Evolutionary conservation across 2,888 invertebrate genomes (phyloP), one percentile per base, ranked within the genome.

Genomic region (Eupeodes latifasciatus): DNA sequence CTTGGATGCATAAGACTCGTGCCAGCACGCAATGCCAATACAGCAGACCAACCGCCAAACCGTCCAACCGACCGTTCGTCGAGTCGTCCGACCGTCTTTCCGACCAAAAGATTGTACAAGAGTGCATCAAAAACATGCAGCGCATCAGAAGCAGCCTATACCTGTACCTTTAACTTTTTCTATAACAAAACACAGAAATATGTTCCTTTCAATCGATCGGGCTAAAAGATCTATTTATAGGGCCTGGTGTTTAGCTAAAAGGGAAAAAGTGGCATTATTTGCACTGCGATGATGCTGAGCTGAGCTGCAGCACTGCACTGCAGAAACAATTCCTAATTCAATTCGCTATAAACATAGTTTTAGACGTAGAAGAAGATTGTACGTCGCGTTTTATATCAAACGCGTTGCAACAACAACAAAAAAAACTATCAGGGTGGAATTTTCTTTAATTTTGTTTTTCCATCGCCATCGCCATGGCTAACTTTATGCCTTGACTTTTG

Each of bases 201-300:
- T 81, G 64, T 40, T 61, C 55, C 72, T 78, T 81, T 74, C 77
- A 78, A 85, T 85, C 77, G 81, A 85, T 81, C 81, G 77, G 53
- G 55, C 85, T 81, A 76, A 80, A 47, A 76, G 76, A 87, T 87
- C 87, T 87, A 87, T 87, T 87, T 87, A 74, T 87, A 87, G 78
- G 81, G 67, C 5, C 40, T 55, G 55, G 71, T n/a, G 69, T 74
- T 79, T 80, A 61, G 80, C 72, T 77, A 71, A 71, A 82, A 78
- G 79, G 83, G 55, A 84, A 87, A 72, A 67, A 83, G 64, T 79
- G 64, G 47, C 71, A 71, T 51, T 69, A 53, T 51, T 53, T 67
- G 34, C 34, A n/a, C 14, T 59, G 47, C 47, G 66, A 10, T 66
- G 66, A 10, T 66, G 9, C 16, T 64, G 67, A 27, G 51, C 5